Evolutionary conservation across 2,797 vertebrate genomes (phyloP).

Genomic region (Neosilurus hyrtlii): DNA sequence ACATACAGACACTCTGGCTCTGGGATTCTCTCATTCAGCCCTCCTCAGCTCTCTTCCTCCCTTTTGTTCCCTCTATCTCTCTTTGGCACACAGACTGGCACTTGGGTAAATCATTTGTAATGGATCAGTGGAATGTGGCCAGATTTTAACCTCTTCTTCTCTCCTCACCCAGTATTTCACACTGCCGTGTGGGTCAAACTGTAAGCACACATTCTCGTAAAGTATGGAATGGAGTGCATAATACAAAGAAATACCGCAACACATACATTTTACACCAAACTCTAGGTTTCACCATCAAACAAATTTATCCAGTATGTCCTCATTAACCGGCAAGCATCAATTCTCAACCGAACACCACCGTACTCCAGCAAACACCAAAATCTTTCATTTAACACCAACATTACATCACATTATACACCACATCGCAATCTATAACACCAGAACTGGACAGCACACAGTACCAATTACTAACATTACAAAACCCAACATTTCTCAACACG

Average conservation of each 20-base stretch:
- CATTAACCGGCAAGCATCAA: background rate
- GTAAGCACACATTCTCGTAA: background rate
- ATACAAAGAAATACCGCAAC: background rate
- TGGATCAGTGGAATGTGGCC: constrained; percentile 63
- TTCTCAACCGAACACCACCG: background rate
- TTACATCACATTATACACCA: background rate
- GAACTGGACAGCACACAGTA: background rate
- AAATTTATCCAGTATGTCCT: background rate
- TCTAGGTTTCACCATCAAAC: background rate
- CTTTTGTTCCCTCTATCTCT: constrained; percentile 45
- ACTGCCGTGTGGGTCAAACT: background rate
- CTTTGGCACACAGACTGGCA: constrained; percentile 58
- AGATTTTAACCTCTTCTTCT: constrained; percentile 61
- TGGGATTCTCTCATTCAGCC: constrained; percentile 35
- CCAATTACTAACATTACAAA: background rate
- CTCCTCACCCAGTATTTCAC: constrained; percentile 53
- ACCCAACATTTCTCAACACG: background rate
- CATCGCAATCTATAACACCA: background rate
- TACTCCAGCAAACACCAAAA: background rate
- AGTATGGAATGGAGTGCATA: background rate
- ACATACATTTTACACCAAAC: background rate
- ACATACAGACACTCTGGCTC: constrained; percentile 34
- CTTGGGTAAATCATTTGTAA: constrained; percentile 30
- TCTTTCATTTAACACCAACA: background rate
- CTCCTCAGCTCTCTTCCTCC: background rate